A percentile compares a stretch with the other conserved stretches of the same genome.
phyloP scores from a whole-genome alignment of 2,113 vertebrate species.

The Pionites leucogaster region DNA sequence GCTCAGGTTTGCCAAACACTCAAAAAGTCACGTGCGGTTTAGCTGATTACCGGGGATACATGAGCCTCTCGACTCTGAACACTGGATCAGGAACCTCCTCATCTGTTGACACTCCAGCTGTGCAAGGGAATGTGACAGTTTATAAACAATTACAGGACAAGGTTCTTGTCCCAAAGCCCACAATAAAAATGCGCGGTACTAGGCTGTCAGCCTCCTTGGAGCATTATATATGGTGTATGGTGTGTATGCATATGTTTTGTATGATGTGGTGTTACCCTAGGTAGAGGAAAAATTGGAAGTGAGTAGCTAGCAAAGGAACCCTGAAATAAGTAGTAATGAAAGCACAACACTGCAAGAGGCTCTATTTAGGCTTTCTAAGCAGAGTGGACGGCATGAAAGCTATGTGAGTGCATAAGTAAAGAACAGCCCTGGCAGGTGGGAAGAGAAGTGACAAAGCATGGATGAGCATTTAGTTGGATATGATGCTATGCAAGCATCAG shows the following conservation, averaged over 20 bases:
- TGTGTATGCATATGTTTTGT: background rate
- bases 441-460: constrained; percentile 22
- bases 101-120: background rate
- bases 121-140: background rate
- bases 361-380: constrained; percentile 1
- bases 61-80: background rate
- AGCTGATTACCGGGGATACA: background rate
- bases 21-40: background rate
- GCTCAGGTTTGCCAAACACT: background rate
- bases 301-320: background rate
- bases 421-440: background rate
- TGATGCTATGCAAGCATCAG: background rate
- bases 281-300: background rate
- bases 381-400: background rate
- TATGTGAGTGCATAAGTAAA: background rate
- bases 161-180: background rate
- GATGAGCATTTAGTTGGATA: constrained; percentile 13
- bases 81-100: background rate
- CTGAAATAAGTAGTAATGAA: constrained; percentile 25
- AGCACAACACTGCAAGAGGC: background rate
- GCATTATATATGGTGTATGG: background rate
- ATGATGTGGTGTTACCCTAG: background rate
- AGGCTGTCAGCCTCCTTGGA: background rate
- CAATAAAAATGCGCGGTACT: background rate
- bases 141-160: background rate